phyloP scores from a whole-genome alignment of 1,140 invertebrate species.

The Drosophila melanogaster region Release_6_plus_ISO1_MT NT_033777.3:13215501-13216000 shows the following conservation, averaged over 20 bases:
- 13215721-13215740: slow-evolving; percentile 80
- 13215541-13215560: slow-evolving; percentile 4
- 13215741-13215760: slow-evolving; percentile 77
- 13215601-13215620: slow-evolving; percentile 15
- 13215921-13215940: slow-evolving; percentile 77
- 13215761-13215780: slow-evolving; percentile 80
- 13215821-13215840: slow-evolving; percentile 50
- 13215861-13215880: slow-evolving; percentile 71
- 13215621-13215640: slow-evolving; percentile 1
- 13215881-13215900: slow-evolving; percentile 72
- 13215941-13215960: slow-evolving; percentile 69
- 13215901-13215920: slow-evolving; percentile 49
- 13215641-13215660: not conserved
- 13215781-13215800: slow-evolving; percentile 41
- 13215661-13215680: slow-evolving; percentile 21
- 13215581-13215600: slow-evolving; percentile 40
- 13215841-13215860: slow-evolving; percentile 79
- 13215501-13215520: slow-evolving; percentile 32
- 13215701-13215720: slow-evolving; percentile 79
- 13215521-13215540: slow-evolving; percentile 3
- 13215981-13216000: slow-evolving; percentile 52
- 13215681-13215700: slow-evolving; percentile 67
- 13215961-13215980: slow-evolving; percentile 57
- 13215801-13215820: slow-evolving; percentile 30
- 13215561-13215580: slow-evolving; percentile 47